Conservation (phyloP, 2,797 vertebrate species). For the Antennarius maculatus region DNA sequence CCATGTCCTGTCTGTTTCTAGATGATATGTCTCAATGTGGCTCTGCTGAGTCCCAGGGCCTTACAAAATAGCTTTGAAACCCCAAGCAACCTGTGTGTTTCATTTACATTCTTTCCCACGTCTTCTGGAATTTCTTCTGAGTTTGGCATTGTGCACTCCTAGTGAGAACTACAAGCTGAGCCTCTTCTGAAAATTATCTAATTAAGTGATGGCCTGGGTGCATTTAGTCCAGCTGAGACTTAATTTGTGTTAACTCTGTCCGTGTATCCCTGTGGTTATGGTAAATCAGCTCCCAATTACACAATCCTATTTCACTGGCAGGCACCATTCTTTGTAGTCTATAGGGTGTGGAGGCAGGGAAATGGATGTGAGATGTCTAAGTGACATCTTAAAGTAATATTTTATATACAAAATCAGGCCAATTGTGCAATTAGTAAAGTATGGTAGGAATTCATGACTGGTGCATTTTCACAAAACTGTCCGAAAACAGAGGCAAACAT, state of each 20-base stretch:
- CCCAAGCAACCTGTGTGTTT: no score
- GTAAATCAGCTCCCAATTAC: constrained; percentile 56
- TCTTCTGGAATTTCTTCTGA: no score
- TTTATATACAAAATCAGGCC: constrained; percentile 49
- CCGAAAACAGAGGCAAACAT: constrained; percentile 9
- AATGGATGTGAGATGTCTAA: constrained; percentile 28
- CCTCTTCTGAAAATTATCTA: no score
- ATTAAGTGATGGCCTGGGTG: no score
- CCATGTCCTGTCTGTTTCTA: no score
- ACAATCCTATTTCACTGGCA: constrained; percentile 34
- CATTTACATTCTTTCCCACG: no score
- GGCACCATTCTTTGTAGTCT: constrained; percentile 45
- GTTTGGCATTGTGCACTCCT: no score
- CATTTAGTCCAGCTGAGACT: no score
- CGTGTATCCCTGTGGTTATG: constrained; percentile 54
- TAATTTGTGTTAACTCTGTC: constrained; percentile 20
- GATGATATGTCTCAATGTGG: no score
- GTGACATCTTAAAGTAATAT: constrained; percentile 40
- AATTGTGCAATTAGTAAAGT: constrained; percentile 55
- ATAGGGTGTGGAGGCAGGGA: constrained; percentile 32
- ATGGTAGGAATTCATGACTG: constrained; percentile 3
- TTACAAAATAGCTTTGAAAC: no score
- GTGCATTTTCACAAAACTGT: constrained; percentile 3
- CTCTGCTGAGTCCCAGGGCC: no score
- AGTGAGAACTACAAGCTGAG: no score